Conservation (phyloP, 2,797 vertebrate species). For the Hyperoplus lanceolatus region DNA sequence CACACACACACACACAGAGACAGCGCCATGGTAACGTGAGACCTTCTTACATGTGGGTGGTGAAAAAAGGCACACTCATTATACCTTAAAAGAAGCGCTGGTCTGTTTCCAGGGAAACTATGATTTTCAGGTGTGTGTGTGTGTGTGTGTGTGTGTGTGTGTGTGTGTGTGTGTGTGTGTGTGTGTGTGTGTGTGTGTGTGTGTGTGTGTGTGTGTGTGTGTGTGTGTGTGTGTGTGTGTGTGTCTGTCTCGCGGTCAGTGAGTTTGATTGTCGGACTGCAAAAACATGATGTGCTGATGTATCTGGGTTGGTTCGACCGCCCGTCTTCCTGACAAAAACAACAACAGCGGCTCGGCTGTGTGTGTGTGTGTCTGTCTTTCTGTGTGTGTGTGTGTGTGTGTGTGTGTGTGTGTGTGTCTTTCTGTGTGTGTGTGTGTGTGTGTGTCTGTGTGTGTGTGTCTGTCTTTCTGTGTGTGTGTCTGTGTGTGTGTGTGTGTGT, state of each 20-base stretch:
- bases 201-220: slow-evolving; percentile 56
- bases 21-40: slow-evolving; percentile 80
- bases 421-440: too few species aligned
- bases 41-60: slow-evolving; percentile 72
- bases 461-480: too few species aligned
- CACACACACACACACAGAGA: slow-evolving; percentile 30
- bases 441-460: too few species aligned
- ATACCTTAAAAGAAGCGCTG: slow-evolving; percentile 72
- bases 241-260: slow-evolving; percentile 42
- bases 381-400: background rate
- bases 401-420: too few species aligned
- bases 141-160: slow-evolving; percentile 34
- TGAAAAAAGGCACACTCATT: slow-evolving; percentile 72
- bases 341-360: slow-evolving; percentile 45
- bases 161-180: slow-evolving; percentile 47
- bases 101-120: slow-evolving; percentile 88
- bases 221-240: slow-evolving; percentile 29
- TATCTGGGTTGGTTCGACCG: slow-evolving; percentile 46
- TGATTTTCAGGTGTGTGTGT: slow-evolving; percentile 69
- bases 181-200: slow-evolving; percentile 47
- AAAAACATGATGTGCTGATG: slow-evolving; percentile 53
- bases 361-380: slow-evolving; percentile 3
- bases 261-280: slow-evolving; percentile 45
- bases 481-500: too few species aligned
- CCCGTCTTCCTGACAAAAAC: background rate